A percentile compares a stretch with the other conserved stretches of the same genome.
phyloP scores from a whole-genome alignment of 2,113 vertebrate genomes.

The human region GRCh38 chr5:17223001-17223500 shows the following conservation, averaged over 20 bases:
- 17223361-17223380: not conserved
- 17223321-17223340: not conserved
- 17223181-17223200: not conserved
- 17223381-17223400: not conserved
- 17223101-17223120: not conserved
- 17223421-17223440: not conserved
- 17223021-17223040: not conserved
- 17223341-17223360: not conserved
- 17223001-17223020: conserved; percentile 17
- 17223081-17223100: not conserved
- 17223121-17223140: not conserved
- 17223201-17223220: not conserved
- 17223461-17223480: not conserved
- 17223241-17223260: not conserved
- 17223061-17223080: not conserved
- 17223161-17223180: not conserved
- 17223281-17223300: not conserved
- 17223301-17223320: not conserved
- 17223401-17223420: not conserved
- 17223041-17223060: not conserved
- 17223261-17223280: not conserved
- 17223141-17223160: not conserved
- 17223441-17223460: not conserved
- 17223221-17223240: not conserved
- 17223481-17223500: not conserved